Conservation (phyloP, 2,888 invertebrate genomes). For the Athalia rosae region DNA sequence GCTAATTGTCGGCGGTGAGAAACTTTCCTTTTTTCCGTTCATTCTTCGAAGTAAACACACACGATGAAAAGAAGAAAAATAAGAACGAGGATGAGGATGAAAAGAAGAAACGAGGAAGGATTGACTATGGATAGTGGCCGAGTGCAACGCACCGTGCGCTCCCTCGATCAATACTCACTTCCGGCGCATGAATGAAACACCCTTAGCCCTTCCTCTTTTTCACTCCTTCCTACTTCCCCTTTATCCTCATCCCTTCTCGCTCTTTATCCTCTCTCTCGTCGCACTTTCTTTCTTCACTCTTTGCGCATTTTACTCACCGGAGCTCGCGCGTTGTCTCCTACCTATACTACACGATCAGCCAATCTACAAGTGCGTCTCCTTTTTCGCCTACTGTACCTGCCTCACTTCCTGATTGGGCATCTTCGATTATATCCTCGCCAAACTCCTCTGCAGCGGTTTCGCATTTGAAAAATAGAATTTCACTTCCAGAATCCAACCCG, state of each 20-base stretch:
- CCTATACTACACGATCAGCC: too few species aligned
- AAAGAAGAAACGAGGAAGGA: neutral
- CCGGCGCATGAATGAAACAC: slow-evolving; percentile 71
- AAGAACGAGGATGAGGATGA: neutral
- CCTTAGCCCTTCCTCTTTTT: slow-evolving; percentile 40
- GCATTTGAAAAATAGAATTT: too few species aligned
- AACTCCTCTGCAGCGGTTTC: too few species aligned
- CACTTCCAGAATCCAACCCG: too few species aligned
- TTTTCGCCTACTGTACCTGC: too few species aligned
- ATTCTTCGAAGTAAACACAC: neutral
- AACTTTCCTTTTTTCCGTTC: neutral
- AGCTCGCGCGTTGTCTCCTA: neutral
- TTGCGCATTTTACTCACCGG: neutral
- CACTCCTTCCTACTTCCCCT: slow-evolving; percentile 12
- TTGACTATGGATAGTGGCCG: slow-evolving; percentile 48
- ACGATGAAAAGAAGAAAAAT: neutral
- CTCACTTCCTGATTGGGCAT: too few species aligned
- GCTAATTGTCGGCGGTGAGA: neutral
- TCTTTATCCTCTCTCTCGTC: slow-evolving; percentile 12
- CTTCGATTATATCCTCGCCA: too few species aligned
- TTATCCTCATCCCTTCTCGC: neutral
- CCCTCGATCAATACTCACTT: slow-evolving; percentile 69
- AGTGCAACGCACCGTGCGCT: slow-evolving; percentile 67
- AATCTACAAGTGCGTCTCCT: too few species aligned
- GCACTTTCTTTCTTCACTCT: neutral